Conservation (phyloP, 2,888 invertebrate species). For the Therioaphis trifolii region DNA sequence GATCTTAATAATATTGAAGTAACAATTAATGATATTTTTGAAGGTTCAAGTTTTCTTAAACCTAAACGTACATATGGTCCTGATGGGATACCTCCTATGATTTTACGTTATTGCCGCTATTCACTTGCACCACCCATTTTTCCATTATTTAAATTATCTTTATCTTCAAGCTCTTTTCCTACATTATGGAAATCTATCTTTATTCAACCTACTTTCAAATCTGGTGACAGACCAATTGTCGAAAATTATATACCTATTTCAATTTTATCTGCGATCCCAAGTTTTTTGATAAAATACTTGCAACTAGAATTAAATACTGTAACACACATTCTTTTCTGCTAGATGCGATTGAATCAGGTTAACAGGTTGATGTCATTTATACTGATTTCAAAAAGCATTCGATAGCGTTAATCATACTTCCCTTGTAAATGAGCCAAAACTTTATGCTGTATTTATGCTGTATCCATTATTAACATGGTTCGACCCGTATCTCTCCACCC, state of each 20-base stretch:
- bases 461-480: background rate
- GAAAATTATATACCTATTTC: slow-evolving; percentile 2
- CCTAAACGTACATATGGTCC: background rate
- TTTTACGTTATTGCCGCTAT: slow-evolving; percentile 9
- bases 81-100: slow-evolving; percentile 6
- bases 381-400: background rate
- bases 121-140: background rate
- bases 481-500: background rate
- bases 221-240: background rate
- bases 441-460: no score
- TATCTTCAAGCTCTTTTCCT: slow-evolving; percentile 5
- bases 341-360: background rate
- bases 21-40: background rate
- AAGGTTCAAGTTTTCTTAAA: slow-evolving; percentile 10
- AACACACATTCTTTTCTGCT: background rate
- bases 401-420: background rate
- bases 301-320: background rate
- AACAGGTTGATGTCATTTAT: background rate
- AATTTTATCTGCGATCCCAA: slow-evolving; percentile 1
- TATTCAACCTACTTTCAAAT: slow-evolving; percentile 1
- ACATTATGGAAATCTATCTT: background rate
- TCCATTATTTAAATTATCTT: slow-evolving; percentile 13
- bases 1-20: background rate
- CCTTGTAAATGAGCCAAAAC: background rate
- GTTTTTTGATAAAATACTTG: slow-evolving; percentile 10